Evolutionary conservation across 2,888 invertebrate genomes (phyloP).

Genomic region (Phaonia tiefii): DNA sequence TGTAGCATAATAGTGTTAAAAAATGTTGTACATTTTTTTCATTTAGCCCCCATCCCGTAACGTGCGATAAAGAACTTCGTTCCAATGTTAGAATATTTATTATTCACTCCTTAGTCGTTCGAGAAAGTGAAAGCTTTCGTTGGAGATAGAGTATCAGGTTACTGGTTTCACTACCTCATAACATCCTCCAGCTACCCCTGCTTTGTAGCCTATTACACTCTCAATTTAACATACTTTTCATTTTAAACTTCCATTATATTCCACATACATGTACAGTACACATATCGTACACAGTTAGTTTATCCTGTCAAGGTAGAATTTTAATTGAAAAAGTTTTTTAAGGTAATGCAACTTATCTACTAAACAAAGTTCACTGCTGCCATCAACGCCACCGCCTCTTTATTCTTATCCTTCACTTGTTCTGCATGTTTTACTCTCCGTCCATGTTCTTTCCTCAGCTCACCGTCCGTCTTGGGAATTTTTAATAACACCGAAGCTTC

Average conservation of each 20-base stretch:
- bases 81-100: too few relatives aligned
- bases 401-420: constrained; percentile 17
- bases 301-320: constrained; percentile 55
- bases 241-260: constrained; percentile 1
- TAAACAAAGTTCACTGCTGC: neutral
- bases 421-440: neutral
- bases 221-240: neutral
- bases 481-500: neutral
- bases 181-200: neutral
- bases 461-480: neutral
- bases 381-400: neutral
- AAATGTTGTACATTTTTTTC: too few relatives aligned
- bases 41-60: too few relatives aligned
- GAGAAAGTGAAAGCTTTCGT: too few relatives aligned
- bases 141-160: too few relatives aligned
- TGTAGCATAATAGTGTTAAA: too few relatives aligned
- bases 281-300: constrained; percentile 24
- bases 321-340: constrained; percentile 61
- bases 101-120: too few relatives aligned
- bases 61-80: too few relatives aligned
- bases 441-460: neutral
- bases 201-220: too few relatives aligned
- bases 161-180: constrained; percentile 9
- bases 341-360: constrained; percentile 22
- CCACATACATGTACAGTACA: neutral